Conservation (phyloP, 2,888 invertebrate species). For the Eupelmus urozonus region DNA sequence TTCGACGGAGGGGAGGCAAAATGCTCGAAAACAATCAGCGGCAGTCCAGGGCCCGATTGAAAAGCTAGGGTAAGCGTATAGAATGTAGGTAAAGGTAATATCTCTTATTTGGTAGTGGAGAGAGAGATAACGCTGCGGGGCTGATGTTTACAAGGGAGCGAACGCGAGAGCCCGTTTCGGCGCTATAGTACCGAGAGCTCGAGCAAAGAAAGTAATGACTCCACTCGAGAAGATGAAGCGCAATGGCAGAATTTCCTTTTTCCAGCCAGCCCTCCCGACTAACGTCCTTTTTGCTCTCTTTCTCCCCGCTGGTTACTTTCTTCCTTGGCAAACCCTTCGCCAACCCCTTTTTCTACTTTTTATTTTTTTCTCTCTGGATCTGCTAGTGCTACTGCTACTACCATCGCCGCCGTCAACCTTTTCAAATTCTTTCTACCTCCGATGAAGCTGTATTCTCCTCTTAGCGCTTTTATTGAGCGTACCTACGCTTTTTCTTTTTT, state of each 20-base stretch:
- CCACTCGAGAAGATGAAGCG: conserved; percentile 72
- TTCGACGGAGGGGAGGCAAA: conserved; percentile 15
- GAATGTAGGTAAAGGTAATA: conserved; percentile 55
- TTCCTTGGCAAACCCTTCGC: conserved; percentile 48
- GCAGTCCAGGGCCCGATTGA: not conserved
- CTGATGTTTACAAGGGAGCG: conserved; percentile 70
- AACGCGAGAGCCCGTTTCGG: conserved; percentile 28
- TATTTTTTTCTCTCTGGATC: not conserved
- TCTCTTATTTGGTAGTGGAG: conserved; percentile 49
- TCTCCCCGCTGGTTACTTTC: conserved; percentile 40
- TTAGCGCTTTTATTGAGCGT: not conserved
- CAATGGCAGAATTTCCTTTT: conserved; percentile 60
- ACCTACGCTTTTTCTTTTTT: not conserved
- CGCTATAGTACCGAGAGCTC: conserved; percentile 45
- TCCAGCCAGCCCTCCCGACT: conserved; percentile 12
- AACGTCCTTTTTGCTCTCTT: conserved; percentile 46
- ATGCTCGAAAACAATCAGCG: conserved; percentile 43
- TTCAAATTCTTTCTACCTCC: conserved; percentile 41
- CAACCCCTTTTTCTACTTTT: conserved; percentile 20
- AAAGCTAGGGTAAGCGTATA: not conserved
- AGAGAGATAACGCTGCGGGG: conserved; percentile 50
- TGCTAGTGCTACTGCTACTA: conserved; percentile 1
- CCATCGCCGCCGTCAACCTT: conserved; percentile 43
- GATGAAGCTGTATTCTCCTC: conserved; percentile 1
- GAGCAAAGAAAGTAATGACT: conserved; percentile 70